Evolutionary conservation across 2,888 invertebrate genomes (phyloP).

Genomic region (Carpatolechia fugitivella): DNA sequence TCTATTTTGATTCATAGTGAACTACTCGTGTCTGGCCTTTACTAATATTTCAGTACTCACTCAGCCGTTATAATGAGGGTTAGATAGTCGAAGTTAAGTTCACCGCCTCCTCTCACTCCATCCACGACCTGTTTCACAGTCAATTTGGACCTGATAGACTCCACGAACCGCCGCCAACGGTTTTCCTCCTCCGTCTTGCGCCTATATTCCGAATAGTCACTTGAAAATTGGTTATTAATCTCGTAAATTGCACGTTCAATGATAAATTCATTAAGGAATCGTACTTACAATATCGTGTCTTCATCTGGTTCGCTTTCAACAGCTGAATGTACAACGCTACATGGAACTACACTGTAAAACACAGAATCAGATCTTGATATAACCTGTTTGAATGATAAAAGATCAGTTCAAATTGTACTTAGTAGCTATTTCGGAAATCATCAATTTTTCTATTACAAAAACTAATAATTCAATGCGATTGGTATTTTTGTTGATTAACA

Average conservation of each 20-base stretch:
- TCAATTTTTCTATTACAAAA: too few relatives aligned
- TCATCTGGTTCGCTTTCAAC: conserved; percentile 45
- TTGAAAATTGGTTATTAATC: conserved; percentile 7
- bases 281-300: conserved; percentile 59
- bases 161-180: conserved; percentile 85
- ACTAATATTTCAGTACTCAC: conserved; percentile 75
- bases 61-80: conserved; percentile 89
- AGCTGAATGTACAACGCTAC: conserved; percentile 78
- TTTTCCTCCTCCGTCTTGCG: conserved; percentile 76
- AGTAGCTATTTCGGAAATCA: too few relatives aligned
- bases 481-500: too few relatives aligned
- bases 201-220: conserved; percentile 35
- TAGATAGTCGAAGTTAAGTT: conserved; percentile 90
- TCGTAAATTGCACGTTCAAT: neutral
- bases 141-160: conserved; percentile 87
- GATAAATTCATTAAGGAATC: neutral
- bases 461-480: too few relatives aligned
- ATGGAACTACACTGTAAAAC: conserved; percentile 78
- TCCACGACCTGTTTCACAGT: conserved; percentile 92
- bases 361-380: too few relatives aligned
- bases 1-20: neutral
- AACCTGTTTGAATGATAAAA: too few relatives aligned
- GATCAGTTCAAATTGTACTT: too few relatives aligned
- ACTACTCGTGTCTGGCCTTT: neutral
- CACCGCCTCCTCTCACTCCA: conserved; percentile 86